Evolutionary conservation across 2,888 invertebrate genomes (phyloP).

Genomic region (Scaptomyza flava): DNA sequence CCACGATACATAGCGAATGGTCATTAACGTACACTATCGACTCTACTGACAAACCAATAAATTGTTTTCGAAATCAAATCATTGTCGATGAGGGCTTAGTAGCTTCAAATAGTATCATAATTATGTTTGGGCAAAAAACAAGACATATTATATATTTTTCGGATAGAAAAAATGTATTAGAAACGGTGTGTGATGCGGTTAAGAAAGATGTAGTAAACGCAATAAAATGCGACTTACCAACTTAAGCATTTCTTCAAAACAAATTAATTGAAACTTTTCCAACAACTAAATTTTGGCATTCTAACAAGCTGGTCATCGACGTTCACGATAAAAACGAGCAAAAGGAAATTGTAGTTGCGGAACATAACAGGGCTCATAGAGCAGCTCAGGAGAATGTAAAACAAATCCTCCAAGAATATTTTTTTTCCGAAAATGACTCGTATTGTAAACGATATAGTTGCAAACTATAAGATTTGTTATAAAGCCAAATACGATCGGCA

Average conservation of each 20-base stretch:
- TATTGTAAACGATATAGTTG: no score
- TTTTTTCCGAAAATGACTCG: no score
- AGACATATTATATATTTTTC: no score
- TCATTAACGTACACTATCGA: not conserved
- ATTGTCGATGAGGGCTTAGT: not conserved
- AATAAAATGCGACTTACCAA: slow-evolving; percentile 9
- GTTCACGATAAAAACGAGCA: no score
- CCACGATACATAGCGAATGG: not conserved
- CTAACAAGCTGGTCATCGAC: no score
- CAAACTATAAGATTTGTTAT: no score
- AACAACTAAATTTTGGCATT: not conserved
- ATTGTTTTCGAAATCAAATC: not conserved
- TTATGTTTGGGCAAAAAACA: slow-evolving; percentile 1
- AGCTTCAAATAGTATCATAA: not conserved
- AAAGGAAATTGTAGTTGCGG: no score
- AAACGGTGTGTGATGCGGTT: not conserved
- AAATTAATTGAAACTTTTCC: slow-evolving; percentile 7
- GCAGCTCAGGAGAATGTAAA: no score
- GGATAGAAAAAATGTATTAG: no score
- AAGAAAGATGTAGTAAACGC: slow-evolving; percentile 12
- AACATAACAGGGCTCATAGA: no score
- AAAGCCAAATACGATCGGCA: slow-evolving; percentile 31
- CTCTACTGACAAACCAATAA: not conserved
- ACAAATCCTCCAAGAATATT: no score
- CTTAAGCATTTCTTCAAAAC: slow-evolving; percentile 1